Evolutionary conservation across 2,113 vertebrate species (phyloP).

Genomic region (Labeo catla): DNA sequence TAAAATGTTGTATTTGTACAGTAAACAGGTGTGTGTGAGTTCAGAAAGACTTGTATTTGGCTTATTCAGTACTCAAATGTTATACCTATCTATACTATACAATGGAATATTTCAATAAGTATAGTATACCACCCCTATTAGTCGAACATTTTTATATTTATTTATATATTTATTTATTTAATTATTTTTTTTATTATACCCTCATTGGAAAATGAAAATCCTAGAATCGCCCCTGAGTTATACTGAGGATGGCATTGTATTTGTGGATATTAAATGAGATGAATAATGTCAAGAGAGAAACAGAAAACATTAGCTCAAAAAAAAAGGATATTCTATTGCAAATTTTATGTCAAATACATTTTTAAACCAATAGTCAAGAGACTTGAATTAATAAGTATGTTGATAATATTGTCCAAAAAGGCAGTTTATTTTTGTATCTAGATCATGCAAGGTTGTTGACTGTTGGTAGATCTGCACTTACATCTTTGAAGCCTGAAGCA

Average conservation of each 20-base stretch:
- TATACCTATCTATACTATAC: no score
- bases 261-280: not conserved
- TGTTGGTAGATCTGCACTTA: conserved; percentile 78
- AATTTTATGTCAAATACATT: not conserved
- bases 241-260: not conserved
- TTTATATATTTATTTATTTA: no score
- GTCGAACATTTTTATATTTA: no score
- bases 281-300: not conserved
- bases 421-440: not conserved
- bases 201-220: no score
- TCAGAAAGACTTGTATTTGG: no score
- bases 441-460: not conserved
- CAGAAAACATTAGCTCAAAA: not conserved
- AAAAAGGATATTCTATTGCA: not conserved
- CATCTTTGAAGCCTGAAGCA: conserved; percentile 77
- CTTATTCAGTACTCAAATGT: no score
- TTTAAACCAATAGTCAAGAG: not conserved
- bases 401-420: not conserved
- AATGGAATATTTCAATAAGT: no score
- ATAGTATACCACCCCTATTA: no score
- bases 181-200: no score
- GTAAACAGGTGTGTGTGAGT: no score
- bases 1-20: no score
- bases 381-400: not conserved
- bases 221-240: no score